Base-by-base conservation (phyloP, 2,797 vertebrate species). In the Enteromius treurensis region DNA sequence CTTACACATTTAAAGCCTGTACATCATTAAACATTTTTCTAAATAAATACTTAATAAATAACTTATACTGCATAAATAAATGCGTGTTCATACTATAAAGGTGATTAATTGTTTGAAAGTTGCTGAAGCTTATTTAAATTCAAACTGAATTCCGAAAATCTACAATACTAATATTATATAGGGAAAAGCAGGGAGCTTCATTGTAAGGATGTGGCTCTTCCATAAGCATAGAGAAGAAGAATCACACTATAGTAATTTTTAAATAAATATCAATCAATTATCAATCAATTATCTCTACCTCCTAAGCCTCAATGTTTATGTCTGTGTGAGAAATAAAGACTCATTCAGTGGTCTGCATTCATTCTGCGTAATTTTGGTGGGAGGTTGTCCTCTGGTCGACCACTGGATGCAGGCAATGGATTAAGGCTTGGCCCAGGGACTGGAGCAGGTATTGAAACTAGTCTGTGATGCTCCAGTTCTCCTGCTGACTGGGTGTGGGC, bases 361-460 rank as follows among this genome's bases (percentile, higher is more conserved):
- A 93, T 95, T 92, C 93, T 93, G 85, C 91, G 89, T 84, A 96
- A 88, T 88, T 96, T 96, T 42, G 94, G 85, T 2, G 96, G 95
- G 82, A 96, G 90, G 89, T 94, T 93, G 87, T 95, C 95, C 82
- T 96, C 95, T 4, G 90, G 81, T 77, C 94, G 91, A 70, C 90
- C 55, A 67, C 93, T 93, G 0, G 86, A 80, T 11, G 82, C 10
- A 5, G 91, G 85, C 79, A 92, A 82, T 64, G 71, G 71, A 84
- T 82, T 53, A 84, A 86, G 55, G 81, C 68, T 23, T 78, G 83
- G 68, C 85, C 80, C 83, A 17, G 81, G 1, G 9, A 90, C 78
- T 45, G 87, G 81, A 86, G 89, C 40, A 4, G 91, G 83, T 23
- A 88, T 87, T 58, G 84, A 15, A 0, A 90, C 71, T 19, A 89